A percentile compares a stretch with the other conserved stretches of the same genome.
These are phyloP conservation scores for Eospalax fontanierii DNA, from an alignment of 2,797 vertebrate species.

Conservation along the genomic window DNA sequence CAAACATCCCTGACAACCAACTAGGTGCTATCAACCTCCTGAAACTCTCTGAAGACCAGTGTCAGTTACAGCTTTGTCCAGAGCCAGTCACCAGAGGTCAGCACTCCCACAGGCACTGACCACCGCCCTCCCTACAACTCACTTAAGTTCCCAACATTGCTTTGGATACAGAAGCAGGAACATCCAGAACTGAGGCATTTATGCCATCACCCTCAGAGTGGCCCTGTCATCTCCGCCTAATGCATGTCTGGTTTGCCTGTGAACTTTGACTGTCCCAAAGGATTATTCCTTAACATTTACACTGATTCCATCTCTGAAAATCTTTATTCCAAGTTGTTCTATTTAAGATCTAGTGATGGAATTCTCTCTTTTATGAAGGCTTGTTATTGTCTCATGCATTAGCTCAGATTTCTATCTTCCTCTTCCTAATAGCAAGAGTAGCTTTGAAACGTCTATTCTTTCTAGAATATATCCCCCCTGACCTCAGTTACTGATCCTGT, in stretches of 20 bases:
- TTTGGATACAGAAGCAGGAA: not conserved
- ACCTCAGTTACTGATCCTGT: not conserved
- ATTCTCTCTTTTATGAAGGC: not conserved
- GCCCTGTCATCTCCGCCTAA: not conserved
- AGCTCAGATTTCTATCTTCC: slow-evolving; percentile 30
- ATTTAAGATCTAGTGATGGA: not conserved
- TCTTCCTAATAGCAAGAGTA: not conserved
- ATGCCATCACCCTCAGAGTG: not conserved
- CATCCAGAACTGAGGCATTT: not conserved
- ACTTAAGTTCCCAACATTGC: not conserved
- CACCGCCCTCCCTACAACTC: not conserved
- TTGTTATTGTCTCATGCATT: slow-evolving; percentile 14
- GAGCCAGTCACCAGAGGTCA: not conserved
- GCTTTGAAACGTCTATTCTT: slow-evolving; percentile 44
- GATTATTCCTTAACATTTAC: not conserved
- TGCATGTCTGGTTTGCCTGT: not conserved
- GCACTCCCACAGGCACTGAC: not conserved
- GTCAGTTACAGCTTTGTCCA: not conserved
- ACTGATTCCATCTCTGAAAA: not conserved
- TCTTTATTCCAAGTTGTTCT: not conserved
- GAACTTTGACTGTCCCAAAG: not conserved
- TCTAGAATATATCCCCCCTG: not conserved
- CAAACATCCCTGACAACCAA: not conserved
- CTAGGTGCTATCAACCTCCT: not conserved
- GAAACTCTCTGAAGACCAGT: slow-evolving; percentile 30